Conservation (phyloP, 37 sponge, comb jelly and placozoan species). For the Diacarnus erythraeanus region DNA sequence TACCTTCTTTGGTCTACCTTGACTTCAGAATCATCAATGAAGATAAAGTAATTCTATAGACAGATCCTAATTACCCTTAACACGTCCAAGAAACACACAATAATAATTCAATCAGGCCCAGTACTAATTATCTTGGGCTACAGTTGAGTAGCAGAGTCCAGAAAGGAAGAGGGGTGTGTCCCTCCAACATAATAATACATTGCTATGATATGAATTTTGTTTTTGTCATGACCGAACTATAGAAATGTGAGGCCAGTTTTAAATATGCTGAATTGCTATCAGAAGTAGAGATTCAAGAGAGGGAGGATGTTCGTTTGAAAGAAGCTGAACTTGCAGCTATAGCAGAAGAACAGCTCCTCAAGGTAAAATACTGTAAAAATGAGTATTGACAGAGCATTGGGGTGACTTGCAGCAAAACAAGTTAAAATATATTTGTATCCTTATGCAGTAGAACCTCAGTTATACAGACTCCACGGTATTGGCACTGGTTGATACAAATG, state of each 20-base stretch:
- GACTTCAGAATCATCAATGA: constrained; percentile 74
- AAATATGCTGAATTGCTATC: constrained; percentile 59
- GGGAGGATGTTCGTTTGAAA: constrained; percentile 56
- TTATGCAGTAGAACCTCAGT: neutral
- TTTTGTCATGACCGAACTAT: neutral
- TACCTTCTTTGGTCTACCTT: constrained; percentile 83
- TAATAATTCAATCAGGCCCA: no score
- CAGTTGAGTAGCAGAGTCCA: no score
- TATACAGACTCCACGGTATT: neutral
- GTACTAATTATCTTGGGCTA: no score
- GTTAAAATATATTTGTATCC: neutral
- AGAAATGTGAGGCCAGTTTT: constrained; percentile 68
- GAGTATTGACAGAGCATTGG: neutral
- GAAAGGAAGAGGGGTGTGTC: no score
- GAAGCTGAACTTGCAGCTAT: constrained; percentile 25
- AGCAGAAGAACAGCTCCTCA: constrained; percentile 13
- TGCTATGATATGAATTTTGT: no score
- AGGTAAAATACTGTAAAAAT: constrained; percentile 23
- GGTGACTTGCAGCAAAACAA: no score
- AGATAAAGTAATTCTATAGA: constrained; percentile 54
- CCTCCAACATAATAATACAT: no score
- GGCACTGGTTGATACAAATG: no score
- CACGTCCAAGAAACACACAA: no score
- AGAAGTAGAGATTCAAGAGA: constrained; percentile 72
- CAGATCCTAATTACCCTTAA: neutral